Evolutionary conservation across 2,797 vertebrate species (phyloP).

Genomic region (Rhyacichthys aspro): DNA sequence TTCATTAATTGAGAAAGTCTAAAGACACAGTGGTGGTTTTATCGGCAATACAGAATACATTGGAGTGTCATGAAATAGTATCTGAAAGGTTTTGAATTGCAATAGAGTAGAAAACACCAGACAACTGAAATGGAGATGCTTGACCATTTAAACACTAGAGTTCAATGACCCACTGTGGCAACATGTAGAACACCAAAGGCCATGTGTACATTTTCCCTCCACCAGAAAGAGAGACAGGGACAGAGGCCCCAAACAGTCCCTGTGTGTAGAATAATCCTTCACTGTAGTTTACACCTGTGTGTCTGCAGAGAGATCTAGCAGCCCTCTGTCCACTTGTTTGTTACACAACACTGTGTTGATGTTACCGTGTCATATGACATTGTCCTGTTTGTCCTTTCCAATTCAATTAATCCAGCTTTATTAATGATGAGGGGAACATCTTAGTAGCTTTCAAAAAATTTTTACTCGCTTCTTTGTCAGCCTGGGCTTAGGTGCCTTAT

Average conservation of each 20-base stretch:
- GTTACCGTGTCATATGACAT: too few relatives aligned
- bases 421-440: too few relatives aligned
- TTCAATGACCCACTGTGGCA: slow-evolving; percentile 60
- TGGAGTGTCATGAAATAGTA: neutral
- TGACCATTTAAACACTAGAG: slow-evolving; percentile 41
- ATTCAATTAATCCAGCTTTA: too few relatives aligned
- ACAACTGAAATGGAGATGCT: slow-evolving; percentile 47
- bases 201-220: slow-evolving; percentile 48
- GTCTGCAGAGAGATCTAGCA: slow-evolving; percentile 82
- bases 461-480: too few relatives aligned
- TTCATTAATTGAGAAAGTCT: neutral
- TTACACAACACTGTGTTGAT: slow-evolving; percentile 7
- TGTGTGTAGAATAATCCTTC: slow-evolving; percentile 77
- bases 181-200: slow-evolving; percentile 52
- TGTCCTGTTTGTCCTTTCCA: too few relatives aligned
- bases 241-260: slow-evolving; percentile 69
- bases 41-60: too few relatives aligned
- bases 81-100: neutral
- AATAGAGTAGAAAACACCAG: slow-evolving; percentile 57
- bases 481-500: too few relatives aligned
- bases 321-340: slow-evolving; percentile 71
- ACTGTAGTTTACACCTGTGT: slow-evolving; percentile 61
- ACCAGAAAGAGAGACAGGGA: slow-evolving; percentile 30
- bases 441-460: too few relatives aligned
- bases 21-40: neutral